Base-by-base conservation (phyloP, 2,797 vertebrate genomes). In the Sphenodon punctatus region DNA sequence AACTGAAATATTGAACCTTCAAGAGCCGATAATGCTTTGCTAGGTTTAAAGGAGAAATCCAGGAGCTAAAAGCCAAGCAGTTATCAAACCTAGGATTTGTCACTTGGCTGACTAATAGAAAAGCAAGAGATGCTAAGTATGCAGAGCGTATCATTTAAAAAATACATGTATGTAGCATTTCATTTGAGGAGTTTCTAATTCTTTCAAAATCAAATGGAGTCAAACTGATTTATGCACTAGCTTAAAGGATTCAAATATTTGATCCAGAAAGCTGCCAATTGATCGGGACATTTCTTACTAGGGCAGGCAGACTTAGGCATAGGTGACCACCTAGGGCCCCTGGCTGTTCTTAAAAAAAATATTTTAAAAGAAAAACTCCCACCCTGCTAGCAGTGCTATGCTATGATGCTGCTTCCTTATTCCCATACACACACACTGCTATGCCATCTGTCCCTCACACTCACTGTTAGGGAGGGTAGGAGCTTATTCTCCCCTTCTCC, bases 11-110 rank as follows among this genome's bases (percentile, higher is more conserved):
- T 2, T 61, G 41, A 59, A 58, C 70, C n/a, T 51, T 48, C 86
- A 60, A 61, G 20, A 79, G 75, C 15, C 80, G 4, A 34, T 72
- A 36, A 70, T 2, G 2, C 58, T 83, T 46, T 58, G 12, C 25
- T 45, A 66, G 19, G 66, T 75, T 69, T 87, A 79, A 87, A 77
- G 59, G 67, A 82, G 4, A 84, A 88, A 86, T 48, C 1, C 38
- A 23, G 78, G 36, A 43, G 4, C 19, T 84, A 69, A 80, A 83
- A 63, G 49, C 8, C 17, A 30, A 79, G 16, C 22, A 14, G 73
- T 51, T 82, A 41, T 45, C 53, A 85, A 80, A 17, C 17, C 79
- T 22, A 74, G 4, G 34, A 53, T 56, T 85, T 79, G 19, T 73
- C 63, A 51, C 55, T 39, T 83, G 3, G 4, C 5, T 72, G 25